Conservation (phyloP, 2,797 vertebrate species). For the Cyprinodon diabolis region DNA sequence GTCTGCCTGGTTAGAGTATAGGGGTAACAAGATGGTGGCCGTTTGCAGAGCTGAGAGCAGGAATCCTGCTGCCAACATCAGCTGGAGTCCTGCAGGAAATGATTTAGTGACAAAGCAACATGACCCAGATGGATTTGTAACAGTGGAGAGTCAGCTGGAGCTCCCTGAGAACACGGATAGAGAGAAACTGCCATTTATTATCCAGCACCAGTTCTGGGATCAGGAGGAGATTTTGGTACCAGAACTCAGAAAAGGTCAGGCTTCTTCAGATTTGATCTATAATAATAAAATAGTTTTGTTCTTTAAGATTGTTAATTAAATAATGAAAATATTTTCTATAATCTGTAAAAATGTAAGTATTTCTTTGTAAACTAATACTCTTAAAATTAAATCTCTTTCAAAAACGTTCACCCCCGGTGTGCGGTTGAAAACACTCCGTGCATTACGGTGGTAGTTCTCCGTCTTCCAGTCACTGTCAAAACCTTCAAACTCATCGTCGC, state of each 20-base stretch:
- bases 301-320: too few species aligned
- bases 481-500: too few species aligned
- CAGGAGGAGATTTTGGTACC: neutral
- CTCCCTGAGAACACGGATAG: conserved; percentile 8
- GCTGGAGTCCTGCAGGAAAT: conserved; percentile 52
- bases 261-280: too few species aligned
- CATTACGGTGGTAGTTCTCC: too few species aligned
- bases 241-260: conserved; percentile 33
- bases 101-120: accelerated
- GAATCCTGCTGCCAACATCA: conserved; percentile 65
- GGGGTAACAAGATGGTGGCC: conserved; percentile 37
- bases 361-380: too few species aligned
- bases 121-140: conserved; percentile 24
- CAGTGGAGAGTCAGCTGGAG: conserved; percentile 53
- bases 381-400: too few species aligned
- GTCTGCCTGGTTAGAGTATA: conserved; percentile 26
- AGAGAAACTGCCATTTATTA: conserved; percentile 54
- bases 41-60: conserved; percentile 68
- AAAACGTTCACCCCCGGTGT: too few species aligned
- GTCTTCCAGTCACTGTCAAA: too few species aligned
- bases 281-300: too few species aligned
- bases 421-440: too few species aligned
- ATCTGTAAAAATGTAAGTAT: too few species aligned
- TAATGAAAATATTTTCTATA: too few species aligned
- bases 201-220: conserved; percentile 50